A percentile compares a stretch with the other conserved stretches of the same genome.
Conservation (phyloP, 2,113 vertebrate species). For the Mormyrus iriodes region DNA sequence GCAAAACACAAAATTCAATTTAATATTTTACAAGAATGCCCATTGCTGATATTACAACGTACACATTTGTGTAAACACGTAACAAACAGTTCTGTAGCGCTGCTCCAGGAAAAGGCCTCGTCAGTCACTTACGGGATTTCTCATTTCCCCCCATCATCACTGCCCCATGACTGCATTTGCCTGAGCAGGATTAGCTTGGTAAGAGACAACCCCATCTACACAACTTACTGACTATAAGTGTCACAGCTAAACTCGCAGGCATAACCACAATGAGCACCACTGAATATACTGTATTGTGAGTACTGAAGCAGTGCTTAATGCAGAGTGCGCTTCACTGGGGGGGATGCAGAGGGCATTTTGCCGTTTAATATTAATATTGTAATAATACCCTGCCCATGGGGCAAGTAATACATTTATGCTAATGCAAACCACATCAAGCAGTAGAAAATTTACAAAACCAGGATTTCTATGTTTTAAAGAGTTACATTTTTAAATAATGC, state of each 20-base stretch:
- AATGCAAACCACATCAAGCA: neutral
- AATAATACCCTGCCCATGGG: neutral
- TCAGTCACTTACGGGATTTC: neutral
- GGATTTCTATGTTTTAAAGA: neutral
- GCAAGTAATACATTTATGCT: neutral
- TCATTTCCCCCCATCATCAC: neutral
- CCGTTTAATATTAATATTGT: neutral
- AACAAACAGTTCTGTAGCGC: neutral
- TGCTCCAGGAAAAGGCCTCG: neutral
- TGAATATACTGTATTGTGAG: neutral
- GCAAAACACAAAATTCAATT: neutral
- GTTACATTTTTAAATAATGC: neutral
- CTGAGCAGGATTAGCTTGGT: neutral
- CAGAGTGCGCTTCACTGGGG: neutral
- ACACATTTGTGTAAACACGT: slow-evolving; percentile 28
- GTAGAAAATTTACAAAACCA: neutral
- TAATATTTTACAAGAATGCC: neutral
- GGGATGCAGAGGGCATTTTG: neutral
- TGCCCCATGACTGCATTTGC: neutral
- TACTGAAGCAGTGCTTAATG: neutral
- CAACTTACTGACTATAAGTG: neutral
- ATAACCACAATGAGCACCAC: neutral
- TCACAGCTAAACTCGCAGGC: neutral
- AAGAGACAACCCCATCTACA: neutral
- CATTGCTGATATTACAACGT: neutral